Evolutionary conservation across 2,113 vertebrate species (phyloP).

Genomic region (Gambusia affinis): DNA sequence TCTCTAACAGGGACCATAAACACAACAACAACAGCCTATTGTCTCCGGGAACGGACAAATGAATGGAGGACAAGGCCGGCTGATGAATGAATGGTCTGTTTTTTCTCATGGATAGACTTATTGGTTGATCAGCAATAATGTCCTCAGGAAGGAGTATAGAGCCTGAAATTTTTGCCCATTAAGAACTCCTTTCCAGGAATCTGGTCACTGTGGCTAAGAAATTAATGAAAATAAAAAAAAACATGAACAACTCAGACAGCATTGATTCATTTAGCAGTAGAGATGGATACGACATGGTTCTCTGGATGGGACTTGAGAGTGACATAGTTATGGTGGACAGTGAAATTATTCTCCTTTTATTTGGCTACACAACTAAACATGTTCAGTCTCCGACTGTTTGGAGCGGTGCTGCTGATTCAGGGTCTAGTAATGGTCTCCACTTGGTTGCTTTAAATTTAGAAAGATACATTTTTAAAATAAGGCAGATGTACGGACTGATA

Average conservation of each 20-base stretch:
- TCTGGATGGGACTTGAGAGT: not conserved
- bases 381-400: not conserved
- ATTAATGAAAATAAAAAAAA: not conserved
- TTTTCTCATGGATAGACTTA: slow-evolving; percentile 7
- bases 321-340: not conserved
- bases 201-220: not conserved
- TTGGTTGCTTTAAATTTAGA: not conserved
- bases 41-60: slow-evolving; percentile 41
- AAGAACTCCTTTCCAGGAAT: not conserved
- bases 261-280: not conserved
- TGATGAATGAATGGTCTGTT: slow-evolving; percentile 50
- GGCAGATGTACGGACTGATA: not conserved
- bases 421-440: not conserved
- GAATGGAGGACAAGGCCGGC: slow-evolving; percentile 40
- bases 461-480: not conserved
- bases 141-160: not conserved
- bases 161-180: not conserved
- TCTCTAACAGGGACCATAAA: slow-evolving; percentile 56
- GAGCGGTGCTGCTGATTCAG: not conserved
- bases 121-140: slow-evolving; percentile 5
- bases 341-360: too few relatives aligned
- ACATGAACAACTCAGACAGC: not conserved
- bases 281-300: not conserved
- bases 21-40: slow-evolving; percentile 68
- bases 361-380: too few relatives aligned